Percentiles rank a stretch among this genome's conserved stretches.
phyloP scores from a whole-genome alignment of 2,888 invertebrate species.

The Pollenia angustigena region DNA sequence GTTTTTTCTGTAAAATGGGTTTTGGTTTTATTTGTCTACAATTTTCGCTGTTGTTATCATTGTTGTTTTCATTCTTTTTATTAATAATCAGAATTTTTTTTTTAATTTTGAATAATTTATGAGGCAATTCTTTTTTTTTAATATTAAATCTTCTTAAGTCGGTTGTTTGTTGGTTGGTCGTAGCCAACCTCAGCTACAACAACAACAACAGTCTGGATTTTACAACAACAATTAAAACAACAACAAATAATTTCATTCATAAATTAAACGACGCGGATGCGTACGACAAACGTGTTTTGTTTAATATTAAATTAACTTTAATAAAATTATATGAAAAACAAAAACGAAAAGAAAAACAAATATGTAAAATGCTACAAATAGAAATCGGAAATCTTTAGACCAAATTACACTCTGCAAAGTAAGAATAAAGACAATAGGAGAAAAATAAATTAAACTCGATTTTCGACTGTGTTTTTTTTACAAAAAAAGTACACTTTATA shows the following conservation, averaged over 20 bases:
- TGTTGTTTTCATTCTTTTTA: background rate
- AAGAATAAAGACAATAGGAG: too few relatives aligned
- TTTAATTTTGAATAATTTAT: conserved; percentile 61
- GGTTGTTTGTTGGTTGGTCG: conserved; percentile 21
- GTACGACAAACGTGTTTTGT: conserved; percentile 58
- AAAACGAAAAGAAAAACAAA: too few relatives aligned
- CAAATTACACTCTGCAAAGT: too few relatives aligned
- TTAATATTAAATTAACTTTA: conserved; percentile 43
- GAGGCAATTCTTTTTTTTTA: conserved; percentile 22
- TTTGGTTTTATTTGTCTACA: conserved; percentile 12
- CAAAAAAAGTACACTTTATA: too few relatives aligned
- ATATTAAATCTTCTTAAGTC: conserved; percentile 46
- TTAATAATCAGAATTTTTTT: conserved; percentile 50
- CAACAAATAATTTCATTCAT: conserved; percentile 52
- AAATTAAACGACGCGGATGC: conserved; percentile 57
- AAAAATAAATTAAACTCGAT: too few relatives aligned
- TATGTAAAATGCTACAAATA: too few relatives aligned
- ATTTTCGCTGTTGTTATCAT: background rate
- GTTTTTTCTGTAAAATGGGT: background rate
- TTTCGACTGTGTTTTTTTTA: too few relatives aligned
- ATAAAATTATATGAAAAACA: background rate
- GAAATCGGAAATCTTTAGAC: too few relatives aligned
- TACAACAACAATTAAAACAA: conserved; percentile 11
- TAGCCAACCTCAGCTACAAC: conserved; percentile 14
- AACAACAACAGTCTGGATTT: background rate